Evolutionary conservation across 2,113 vertebrate genomes (phyloP).

Genomic region (Colinus virginianus): DNA sequence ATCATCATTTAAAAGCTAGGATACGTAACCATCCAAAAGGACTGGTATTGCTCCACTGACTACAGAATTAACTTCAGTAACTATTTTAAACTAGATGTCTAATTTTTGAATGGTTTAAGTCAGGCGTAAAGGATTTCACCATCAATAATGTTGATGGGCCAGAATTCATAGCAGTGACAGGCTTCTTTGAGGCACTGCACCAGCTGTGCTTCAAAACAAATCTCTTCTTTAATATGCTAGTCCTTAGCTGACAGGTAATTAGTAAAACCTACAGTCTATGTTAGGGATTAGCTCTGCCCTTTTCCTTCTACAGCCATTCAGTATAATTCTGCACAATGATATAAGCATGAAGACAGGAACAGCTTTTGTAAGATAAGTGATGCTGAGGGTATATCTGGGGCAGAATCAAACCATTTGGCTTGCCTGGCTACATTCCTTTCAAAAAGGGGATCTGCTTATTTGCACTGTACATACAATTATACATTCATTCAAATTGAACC

Average conservation of each 20-base stretch:
- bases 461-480: neutral
- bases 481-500: neutral
- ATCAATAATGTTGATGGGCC: neutral
- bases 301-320: neutral
- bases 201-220: neutral
- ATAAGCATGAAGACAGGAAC: neutral
- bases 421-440: neutral
- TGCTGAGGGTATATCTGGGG: neutral
- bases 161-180: neutral
- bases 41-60: neutral
- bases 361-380: neutral
- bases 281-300: neutral
- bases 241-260: neutral
- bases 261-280: neutral
- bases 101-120: neutral
- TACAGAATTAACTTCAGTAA: neutral
- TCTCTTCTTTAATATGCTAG: neutral
- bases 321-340: neutral
- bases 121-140: neutral
- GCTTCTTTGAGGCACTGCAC: neutral
- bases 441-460: slow-evolving; percentile 18
- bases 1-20: neutral
- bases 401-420: slow-evolving; percentile 18
- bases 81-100: neutral
- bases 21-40: neutral